phyloP scores from a whole-genome alignment of 2,113 vertebrate species.

The Phaethornis superciliosus region DNA sequence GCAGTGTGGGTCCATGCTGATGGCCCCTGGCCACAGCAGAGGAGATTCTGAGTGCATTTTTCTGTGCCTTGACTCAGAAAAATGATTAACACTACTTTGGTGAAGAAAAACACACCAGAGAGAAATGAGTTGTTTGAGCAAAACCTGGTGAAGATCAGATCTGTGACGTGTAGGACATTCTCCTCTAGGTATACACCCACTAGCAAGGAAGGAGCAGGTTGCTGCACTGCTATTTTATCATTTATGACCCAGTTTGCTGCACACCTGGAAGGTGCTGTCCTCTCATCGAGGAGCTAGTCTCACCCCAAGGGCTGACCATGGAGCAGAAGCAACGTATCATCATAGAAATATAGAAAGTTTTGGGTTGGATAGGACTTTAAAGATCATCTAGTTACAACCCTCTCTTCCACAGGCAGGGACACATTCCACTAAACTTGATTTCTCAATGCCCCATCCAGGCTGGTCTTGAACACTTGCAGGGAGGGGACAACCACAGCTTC shows the following conservation, averaged over 20 bases:
- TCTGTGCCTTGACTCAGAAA: background rate
- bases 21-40: background rate
- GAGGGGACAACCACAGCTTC: too few relatives aligned
- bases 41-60: background rate
- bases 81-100: background rate
- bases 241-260: background rate
- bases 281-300: background rate
- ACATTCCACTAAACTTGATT: too few relatives aligned
- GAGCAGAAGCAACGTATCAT: background rate
- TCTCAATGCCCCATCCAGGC: too few relatives aligned
- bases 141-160: background rate
- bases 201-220: background rate
- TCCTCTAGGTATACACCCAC: background rate
- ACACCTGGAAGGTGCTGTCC: fast-evolving
- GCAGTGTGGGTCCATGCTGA: background rate
- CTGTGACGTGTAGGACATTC: background rate
- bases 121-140: background rate
- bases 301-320: too few relatives aligned
- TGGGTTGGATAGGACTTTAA: too few relatives aligned
- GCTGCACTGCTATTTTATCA: background rate
- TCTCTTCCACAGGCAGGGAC: too few relatives aligned
- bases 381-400: too few relatives aligned
- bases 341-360: too few relatives aligned
- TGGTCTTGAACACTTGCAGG: too few relatives aligned
- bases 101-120: background rate